phyloP scores from a whole-genome alignment of 2,113 vertebrate genomes.

The Aegithalos caudatus region DNA sequence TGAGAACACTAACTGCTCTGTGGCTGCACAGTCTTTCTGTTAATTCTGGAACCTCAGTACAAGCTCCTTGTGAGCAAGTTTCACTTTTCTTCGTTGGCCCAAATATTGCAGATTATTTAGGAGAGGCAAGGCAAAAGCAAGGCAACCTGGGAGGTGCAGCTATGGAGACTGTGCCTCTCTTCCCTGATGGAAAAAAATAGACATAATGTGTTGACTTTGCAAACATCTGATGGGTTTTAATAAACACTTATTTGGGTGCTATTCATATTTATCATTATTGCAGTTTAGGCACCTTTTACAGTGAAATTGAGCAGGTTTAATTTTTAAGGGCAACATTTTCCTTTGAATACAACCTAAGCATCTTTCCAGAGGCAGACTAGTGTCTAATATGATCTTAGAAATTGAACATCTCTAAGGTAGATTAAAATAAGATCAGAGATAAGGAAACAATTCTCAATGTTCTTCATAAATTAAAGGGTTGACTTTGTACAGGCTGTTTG shows the following conservation, averaged over 20 bases:
- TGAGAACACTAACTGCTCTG: constrained; percentile 66
- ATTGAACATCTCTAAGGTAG: not conserved
- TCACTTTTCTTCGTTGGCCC: constrained; percentile 21
- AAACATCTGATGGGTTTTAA: not conserved
- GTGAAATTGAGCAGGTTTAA: not conserved
- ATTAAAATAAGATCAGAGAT: not conserved
- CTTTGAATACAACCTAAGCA: not conserved
- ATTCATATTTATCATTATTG: not conserved
- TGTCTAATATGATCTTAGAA: not conserved
- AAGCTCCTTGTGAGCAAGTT: constrained; percentile 50
- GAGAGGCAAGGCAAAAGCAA: not conserved
- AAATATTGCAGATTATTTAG: constrained; percentile 17
- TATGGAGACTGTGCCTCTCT: not conserved
- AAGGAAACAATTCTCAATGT: not conserved
- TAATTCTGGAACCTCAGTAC: constrained; percentile 51
- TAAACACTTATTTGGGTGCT: not conserved
- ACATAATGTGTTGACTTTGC: not conserved
- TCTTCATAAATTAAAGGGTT: not conserved
- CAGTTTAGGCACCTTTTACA: not conserved
- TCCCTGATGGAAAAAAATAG: constrained; percentile 1
- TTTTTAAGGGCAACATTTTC: not conserved
- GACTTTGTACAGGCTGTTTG: not conserved
- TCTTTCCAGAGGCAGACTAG: not conserved
- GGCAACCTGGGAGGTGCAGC: not conserved
- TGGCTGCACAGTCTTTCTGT: constrained; percentile 57